Evolutionary conservation across 2,113 vertebrate species (phyloP).

Genomic region (Rattus rattus): DNA sequence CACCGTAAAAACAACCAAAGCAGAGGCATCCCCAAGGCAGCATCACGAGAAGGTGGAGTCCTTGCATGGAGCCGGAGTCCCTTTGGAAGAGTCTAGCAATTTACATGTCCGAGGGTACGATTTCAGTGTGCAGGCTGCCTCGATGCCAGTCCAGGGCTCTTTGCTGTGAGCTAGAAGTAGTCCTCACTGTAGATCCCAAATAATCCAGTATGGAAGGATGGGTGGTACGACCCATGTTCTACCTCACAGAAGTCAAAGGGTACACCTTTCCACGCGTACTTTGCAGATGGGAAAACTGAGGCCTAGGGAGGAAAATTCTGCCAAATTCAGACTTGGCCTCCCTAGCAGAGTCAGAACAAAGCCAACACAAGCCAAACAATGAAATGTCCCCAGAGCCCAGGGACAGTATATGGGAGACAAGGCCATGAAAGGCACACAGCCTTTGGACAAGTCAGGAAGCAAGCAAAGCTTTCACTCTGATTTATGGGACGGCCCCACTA

Average conservation of each 20-base stretch:
- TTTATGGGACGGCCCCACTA: constrained; percentile 26
- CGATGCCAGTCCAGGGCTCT: neutral
- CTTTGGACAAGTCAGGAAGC: neutral
- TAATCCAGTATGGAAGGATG: neutral
- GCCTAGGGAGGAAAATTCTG: neutral
- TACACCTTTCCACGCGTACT: neutral
- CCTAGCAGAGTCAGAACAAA: neutral
- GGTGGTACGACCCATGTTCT: neutral
- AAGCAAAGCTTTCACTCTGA: constrained; percentile 8
- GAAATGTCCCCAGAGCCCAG: neutral
- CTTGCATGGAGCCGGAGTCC: too few species aligned
- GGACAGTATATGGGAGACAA: neutral
- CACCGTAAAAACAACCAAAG: neutral
- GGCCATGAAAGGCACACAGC: neutral
- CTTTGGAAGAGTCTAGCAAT: neutral
- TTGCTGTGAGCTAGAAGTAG: neutral
- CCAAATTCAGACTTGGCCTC: neutral
- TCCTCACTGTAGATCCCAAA: neutral
- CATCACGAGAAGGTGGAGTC: neutral
- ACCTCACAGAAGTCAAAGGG: neutral
- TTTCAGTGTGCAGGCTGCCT: neutral
- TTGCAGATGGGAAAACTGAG: neutral
- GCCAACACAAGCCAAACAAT: neutral
- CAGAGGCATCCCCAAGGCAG: neutral
- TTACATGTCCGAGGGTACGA: neutral